These are phyloP conservation scores for Sceloporus undulatus DNA, from an alignment of 2,113 vertebrate species.

Conservation along the genomic window DNA sequence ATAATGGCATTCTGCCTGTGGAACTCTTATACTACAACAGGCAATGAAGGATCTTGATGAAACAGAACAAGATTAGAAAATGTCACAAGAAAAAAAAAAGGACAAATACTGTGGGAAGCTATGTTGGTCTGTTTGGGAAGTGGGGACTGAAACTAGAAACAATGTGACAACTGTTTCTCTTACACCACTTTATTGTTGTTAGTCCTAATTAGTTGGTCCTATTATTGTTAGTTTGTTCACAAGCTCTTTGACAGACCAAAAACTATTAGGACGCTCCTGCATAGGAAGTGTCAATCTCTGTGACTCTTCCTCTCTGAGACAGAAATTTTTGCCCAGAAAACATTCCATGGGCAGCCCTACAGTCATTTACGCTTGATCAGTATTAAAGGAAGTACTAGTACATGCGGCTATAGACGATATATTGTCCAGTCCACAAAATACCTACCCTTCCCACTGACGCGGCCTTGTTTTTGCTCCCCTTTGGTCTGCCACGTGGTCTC, in stretches of 20 bases:
- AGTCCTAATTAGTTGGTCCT: too few species aligned
- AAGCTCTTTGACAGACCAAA: not conserved
- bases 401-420: not conserved
- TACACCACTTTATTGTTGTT: not conserved
- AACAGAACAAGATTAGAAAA: not conserved
- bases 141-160: not conserved
- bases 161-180: not conserved
- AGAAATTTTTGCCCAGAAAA: not conserved
- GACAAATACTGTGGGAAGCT: not conserved
- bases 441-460: slow-evolving; percentile 87
- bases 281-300: not conserved
- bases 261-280: not conserved
- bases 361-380: not conserved
- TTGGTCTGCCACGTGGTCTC: slow-evolving; percentile 93
- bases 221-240: not conserved
- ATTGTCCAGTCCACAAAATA: slow-evolving; percentile 1
- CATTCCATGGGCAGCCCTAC: not conserved
- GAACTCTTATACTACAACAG: too few species aligned
- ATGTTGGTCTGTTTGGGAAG: not conserved
- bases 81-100: not conserved
- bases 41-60: not conserved
- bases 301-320: not conserved
- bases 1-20: too few species aligned
- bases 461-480: slow-evolving; percentile 96
- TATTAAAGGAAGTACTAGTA: too few species aligned